Percentiles rank a stretch among this genome's conserved stretches.
phyloP scores from a whole-genome alignment of 2,113 vertebrate species.

The Danio rerio region DNA sequence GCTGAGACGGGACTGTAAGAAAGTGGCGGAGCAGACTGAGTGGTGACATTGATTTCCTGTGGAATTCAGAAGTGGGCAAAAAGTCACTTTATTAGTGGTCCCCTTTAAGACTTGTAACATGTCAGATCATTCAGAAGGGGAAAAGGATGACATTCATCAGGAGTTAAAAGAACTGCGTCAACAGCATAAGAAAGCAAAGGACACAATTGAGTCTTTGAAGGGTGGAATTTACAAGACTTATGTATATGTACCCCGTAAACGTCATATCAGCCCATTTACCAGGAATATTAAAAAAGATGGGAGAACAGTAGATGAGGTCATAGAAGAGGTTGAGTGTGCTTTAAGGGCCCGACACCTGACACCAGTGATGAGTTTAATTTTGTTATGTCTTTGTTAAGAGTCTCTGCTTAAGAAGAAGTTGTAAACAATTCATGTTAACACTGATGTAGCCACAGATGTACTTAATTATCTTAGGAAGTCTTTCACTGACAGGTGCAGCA shows the following conservation, averaged over 20 bases:
- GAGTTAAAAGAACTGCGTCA: background rate
- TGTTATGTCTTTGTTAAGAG: background rate
- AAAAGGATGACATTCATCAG: background rate
- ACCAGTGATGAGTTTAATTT: background rate
- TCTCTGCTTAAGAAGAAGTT: background rate
- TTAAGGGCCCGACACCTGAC: background rate
- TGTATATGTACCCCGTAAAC: constrained; percentile 1
- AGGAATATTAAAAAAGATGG: constrained; percentile 18
- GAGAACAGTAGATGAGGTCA: background rate
- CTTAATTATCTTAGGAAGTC: background rate
- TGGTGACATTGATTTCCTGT: no score
- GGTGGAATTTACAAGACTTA: background rate
- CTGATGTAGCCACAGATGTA: background rate
- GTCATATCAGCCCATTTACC: background rate
- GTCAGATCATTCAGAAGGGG: no score
- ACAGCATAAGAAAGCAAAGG: background rate
- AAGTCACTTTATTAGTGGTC: background rate
- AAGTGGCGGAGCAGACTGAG: no score
- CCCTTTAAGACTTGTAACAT: background rate
- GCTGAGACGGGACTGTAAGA: background rate
- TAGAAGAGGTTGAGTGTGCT: background rate
- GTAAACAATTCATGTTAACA: background rate
- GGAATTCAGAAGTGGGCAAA: background rate
- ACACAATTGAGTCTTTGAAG: background rate
- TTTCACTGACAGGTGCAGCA: background rate